These are phyloP conservation scores for Eudasyphora cyanicolor DNA, from an alignment of 2,888 invertebrate genomes.

Conservation along the genomic window DNA sequence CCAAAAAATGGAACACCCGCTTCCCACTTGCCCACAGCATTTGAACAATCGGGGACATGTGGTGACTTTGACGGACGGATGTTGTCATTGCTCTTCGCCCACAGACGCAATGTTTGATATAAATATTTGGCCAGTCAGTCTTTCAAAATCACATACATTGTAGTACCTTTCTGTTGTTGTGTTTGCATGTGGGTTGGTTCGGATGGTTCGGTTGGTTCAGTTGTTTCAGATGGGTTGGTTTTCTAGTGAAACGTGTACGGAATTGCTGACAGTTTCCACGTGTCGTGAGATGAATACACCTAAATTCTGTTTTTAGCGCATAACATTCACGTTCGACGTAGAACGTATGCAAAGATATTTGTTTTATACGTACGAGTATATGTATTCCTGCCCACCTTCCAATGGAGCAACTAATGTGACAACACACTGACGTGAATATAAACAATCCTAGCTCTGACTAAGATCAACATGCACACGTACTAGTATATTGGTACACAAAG, in stretches of 20 bases:
- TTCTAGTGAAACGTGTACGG: constrained; percentile 31
- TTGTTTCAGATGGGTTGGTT: not conserved
- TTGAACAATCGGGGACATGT: no score
- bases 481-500: no score
- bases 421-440: not conserved
- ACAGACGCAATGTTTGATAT: not conserved
- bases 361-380: not conserved
- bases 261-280: constrained; percentile 40
- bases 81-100: not conserved
- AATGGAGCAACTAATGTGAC: not conserved
- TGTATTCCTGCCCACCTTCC: no score
- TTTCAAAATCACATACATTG: not conserved
- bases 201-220: not conserved
- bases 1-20: no score
- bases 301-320: not conserved
- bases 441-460: constrained; percentile 1
- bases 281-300: constrained; percentile 42
- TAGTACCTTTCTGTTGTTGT: not conserved
- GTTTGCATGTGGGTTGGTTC: no score
- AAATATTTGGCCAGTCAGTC: not conserved
- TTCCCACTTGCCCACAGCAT: no score
- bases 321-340: not conserved
- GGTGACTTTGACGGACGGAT: no score
- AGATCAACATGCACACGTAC: no score
- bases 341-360: not conserved